A percentile compares a stretch with the other conserved stretches of the same genome.
These are phyloP conservation scores for Parnassius apollo DNA, from an alignment of 2,888 invertebrate species.

Conservation along the genomic window DNA sequence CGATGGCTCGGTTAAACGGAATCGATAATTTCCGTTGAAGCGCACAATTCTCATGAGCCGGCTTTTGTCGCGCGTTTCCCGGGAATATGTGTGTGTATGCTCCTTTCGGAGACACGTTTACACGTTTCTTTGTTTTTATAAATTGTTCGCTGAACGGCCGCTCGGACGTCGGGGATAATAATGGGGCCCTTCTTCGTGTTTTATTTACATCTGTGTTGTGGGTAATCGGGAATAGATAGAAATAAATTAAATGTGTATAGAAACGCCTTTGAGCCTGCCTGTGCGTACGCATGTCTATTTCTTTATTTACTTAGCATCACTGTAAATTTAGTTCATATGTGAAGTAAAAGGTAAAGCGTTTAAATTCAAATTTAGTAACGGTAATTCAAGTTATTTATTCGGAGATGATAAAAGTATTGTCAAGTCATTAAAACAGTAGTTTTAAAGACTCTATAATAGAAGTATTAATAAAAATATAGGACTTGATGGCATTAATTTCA, in stretches of 20 bases:
- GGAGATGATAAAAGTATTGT: no score
- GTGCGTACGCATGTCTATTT: no score
- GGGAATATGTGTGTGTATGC: constrained; percentile 34
- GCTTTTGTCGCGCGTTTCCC: constrained; percentile 41
- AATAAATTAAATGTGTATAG: background rate
- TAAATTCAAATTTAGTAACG: no score
- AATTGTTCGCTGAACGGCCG: constrained; percentile 35
- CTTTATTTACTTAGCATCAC: no score
- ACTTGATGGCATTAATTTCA: no score
- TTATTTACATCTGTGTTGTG: constrained; percentile 4
- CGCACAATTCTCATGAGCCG: constrained; percentile 35
- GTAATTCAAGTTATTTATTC: no score
- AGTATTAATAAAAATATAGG: no score
- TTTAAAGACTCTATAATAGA: no score
- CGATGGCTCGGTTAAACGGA: constrained; percentile 52
- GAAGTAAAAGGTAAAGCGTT: no score
- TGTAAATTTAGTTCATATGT: no score
- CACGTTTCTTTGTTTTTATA: constrained; percentile 38
- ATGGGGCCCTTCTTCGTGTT: background rate
- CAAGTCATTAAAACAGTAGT: no score
- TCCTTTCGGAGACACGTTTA: constrained; percentile 34
- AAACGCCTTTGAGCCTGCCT: no score
- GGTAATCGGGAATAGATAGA: constrained; percentile 2
- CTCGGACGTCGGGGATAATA: constrained; percentile 6
- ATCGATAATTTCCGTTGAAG: constrained; percentile 42